Evolutionary conservation across 2,888 invertebrate species (phyloP).

Genomic region (Pristionchus arcanus): DNA sequence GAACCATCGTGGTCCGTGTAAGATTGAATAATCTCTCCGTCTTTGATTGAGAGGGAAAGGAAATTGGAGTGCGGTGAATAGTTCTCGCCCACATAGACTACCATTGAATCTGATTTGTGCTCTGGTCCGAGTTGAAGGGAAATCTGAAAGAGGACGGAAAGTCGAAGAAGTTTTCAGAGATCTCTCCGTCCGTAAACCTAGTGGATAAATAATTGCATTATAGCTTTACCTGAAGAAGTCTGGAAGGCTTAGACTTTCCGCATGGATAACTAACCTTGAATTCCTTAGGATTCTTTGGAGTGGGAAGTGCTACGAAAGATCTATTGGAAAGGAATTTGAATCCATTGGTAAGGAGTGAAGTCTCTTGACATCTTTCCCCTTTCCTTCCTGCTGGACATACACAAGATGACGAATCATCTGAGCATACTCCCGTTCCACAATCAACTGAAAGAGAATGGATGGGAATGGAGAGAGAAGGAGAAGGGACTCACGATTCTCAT

Average conservation of each 20-base stretch:
- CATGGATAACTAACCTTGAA: slow-evolving; percentile 39
- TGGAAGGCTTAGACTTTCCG: not conserved
- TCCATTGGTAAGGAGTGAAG: slow-evolving; percentile 51
- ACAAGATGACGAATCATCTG: not conserved
- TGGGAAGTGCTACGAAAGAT: slow-evolving; percentile 61
- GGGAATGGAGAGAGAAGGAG: not conserved
- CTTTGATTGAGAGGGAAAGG: slow-evolving; percentile 46
- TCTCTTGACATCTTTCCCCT: slow-evolving; percentile 62
- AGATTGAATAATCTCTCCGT: slow-evolving; percentile 45
- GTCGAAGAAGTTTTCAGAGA: not conserved
- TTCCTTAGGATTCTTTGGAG: slow-evolving; percentile 57
- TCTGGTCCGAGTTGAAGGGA: slow-evolving; percentile 64
- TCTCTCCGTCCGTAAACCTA: too few species aligned
- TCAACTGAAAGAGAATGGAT: slow-evolving; percentile 15
- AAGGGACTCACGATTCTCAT: slow-evolving; percentile 48
- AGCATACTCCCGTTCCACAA: slow-evolving; percentile 54
- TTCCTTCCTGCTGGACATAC: slow-evolving; percentile 57
- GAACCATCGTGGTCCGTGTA: slow-evolving; percentile 35
- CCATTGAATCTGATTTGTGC: slow-evolving; percentile 57
- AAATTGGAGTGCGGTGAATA: slow-evolving; percentile 42
- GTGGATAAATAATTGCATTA: too few species aligned
- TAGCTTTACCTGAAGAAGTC: not conserved
- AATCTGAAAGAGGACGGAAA: slow-evolving; percentile 58
- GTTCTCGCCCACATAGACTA: slow-evolving; percentile 51
- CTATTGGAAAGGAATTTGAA: slow-evolving; percentile 62